Evolutionary conservation across 2,113 vertebrate species (phyloP).

Genomic region (Myotis yumanensis): DNA sequence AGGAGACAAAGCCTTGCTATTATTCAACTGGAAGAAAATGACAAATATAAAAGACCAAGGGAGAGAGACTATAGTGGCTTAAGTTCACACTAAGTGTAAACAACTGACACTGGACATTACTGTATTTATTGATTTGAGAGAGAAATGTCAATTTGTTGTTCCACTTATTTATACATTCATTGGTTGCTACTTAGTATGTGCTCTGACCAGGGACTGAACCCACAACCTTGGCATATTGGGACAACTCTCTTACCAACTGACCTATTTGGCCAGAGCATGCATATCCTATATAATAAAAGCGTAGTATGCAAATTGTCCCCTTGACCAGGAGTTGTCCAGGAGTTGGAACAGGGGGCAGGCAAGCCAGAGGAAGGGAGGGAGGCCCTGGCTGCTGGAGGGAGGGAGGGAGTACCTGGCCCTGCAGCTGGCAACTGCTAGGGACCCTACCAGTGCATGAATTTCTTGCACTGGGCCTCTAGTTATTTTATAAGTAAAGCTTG

Average conservation of each 20-base stretch:
- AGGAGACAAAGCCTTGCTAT: neutral
- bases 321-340: too few species aligned
- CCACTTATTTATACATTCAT: too few species aligned
- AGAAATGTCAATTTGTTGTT: neutral
- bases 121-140: neutral
- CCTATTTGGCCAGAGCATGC: neutral
- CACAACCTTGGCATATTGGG: neutral
- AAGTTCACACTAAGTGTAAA: slow-evolving; percentile 42
- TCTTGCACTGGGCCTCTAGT: too few species aligned
- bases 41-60: neutral
- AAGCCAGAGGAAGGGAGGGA: too few species aligned
- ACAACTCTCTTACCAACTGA: neutral
- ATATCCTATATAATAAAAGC: too few species aligned
- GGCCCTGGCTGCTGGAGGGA: too few species aligned
- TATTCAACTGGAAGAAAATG: neutral
- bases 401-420: too few species aligned
- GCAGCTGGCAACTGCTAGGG: too few species aligned
- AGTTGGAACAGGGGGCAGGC: too few species aligned
- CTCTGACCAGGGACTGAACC: neutral
- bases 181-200: neutral
- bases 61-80: neutral
- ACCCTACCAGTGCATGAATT: too few species aligned
- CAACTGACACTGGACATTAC: neutral
- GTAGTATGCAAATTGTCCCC: too few species aligned
- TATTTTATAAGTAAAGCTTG: neutral